Base-by-base conservation (phyloP, 1,140 invertebrate species). In the Drosophila littoralis region DNA sequence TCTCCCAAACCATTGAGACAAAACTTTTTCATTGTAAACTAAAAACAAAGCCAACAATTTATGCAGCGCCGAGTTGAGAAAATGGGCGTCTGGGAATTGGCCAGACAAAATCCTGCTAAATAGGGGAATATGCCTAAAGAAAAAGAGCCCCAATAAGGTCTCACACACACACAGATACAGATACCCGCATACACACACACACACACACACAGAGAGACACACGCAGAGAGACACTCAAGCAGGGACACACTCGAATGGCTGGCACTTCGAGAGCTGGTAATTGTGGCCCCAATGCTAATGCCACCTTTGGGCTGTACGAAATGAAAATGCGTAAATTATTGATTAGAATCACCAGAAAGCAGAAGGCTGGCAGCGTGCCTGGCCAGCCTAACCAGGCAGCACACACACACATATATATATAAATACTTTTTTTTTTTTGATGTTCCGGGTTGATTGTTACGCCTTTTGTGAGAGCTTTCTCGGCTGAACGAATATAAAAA, bases 291-390 rank as follows among this genome's bases (percentile, higher is more conserved):
- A 89, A 89, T 83, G 75, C 80, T 89, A 88, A 88, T 89, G 80
- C 84, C 77, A 89, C 74, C 77, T 83, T 75, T 60, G 85, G 84
- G 85, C 74, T 72, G 71, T 63, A 32, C 45, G 51, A 84, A 89
- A 89, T 89, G 80, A 89, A 89, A 89, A 89, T 89, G 84, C 84
- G 84, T 89, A 89, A 89, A 89, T 89, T 89, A 89, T 89, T 89
- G 84, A 89, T 89, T 89, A 89, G 77, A 84, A 89, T 89, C 84
- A 82, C 81, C 85, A 80, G 68, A 75, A 70, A 35, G 51, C 70
- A 59, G 60, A 57, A 65, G 48, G 45, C 36, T 51, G 36, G 32
- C 40, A 45, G 64, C 55, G 70, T 72, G 80, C 32, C 35, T 17
- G 38, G 28, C 55, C 63, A 83, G 50, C 58, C 75, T 64, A 79